These are phyloP conservation scores for Etheostoma spectabile DNA, from an alignment of 2,113 vertebrate genomes.

Conservation along the genomic window DNA sequence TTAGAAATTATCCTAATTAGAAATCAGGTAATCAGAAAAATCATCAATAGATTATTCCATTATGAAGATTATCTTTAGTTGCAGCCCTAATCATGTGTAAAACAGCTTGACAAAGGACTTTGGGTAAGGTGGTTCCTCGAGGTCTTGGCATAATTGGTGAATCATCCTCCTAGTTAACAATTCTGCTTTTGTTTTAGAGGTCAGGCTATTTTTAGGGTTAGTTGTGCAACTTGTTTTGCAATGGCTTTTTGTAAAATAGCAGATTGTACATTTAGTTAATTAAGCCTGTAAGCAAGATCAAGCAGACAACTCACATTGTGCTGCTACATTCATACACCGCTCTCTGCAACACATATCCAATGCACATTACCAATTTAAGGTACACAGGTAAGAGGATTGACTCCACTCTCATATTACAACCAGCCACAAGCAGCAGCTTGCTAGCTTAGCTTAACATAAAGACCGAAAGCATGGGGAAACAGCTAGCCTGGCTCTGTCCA, in stretches of 20 bases:
- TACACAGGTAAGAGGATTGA: not conserved
- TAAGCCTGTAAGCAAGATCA: not conserved
- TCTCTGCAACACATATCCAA: not conserved
- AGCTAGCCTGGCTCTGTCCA: too few species aligned
- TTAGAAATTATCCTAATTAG: too few species aligned
- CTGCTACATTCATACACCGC: not conserved
- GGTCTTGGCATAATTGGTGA: slow-evolving; percentile 21
- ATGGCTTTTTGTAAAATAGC: not conserved
- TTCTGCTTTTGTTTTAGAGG: slow-evolving; percentile 17
- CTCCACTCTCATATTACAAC: not conserved
- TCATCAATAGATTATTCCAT: not conserved
- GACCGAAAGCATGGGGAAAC: too few species aligned
- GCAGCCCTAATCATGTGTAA: not conserved
- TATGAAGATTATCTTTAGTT: not conserved
- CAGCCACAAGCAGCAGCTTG: too few species aligned
- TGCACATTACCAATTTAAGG: not conserved
- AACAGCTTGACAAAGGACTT: not conserved
- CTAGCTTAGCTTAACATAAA: too few species aligned
- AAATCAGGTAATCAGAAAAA: not conserved
- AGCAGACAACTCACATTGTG: not conserved
- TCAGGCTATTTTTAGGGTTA: slow-evolving; percentile 25
- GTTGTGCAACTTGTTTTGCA: slow-evolving; percentile 34
- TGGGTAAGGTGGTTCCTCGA: not conserved
- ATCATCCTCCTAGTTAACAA: slow-evolving; percentile 24
- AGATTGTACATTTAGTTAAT: slow-evolving; percentile 12